A percentile compares a stretch with the other conserved stretches of the same genome.
Conservation (phyloP, 2,797 vertebrate species). For the Psittacula echo region DNA sequence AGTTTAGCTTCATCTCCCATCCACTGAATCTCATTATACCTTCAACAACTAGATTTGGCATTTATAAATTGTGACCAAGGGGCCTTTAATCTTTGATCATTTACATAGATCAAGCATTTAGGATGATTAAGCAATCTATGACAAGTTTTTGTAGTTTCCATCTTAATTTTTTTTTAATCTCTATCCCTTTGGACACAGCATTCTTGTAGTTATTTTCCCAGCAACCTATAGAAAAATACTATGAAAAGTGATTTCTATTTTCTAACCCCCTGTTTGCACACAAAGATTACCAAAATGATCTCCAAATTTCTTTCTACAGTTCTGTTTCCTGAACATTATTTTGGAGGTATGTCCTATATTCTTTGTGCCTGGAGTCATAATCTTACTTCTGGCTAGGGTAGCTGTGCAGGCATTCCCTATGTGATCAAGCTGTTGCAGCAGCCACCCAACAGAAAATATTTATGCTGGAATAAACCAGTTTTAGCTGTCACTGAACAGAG, state of each 20-base stretch:
- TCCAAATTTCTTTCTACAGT: neutral
- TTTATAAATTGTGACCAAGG: conserved; percentile 37
- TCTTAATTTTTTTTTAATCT: neutral
- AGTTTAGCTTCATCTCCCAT: conserved; percentile 25
- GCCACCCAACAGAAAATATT: neutral
- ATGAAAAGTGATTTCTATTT: neutral
- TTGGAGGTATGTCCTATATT: neutral
- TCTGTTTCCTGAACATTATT: neutral
- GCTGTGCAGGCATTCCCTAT: neutral
- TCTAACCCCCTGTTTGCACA: neutral
- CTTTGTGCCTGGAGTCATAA: neutral
- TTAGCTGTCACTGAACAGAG: neutral
- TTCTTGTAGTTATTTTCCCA: neutral
- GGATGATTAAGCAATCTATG: neutral
- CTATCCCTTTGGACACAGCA: neutral
- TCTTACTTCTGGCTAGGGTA: neutral
- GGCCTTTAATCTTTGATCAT: conserved; percentile 35
- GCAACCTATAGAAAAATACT: neutral
- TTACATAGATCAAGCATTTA: neutral
- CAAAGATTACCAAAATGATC: neutral
- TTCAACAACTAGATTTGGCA: neutral
- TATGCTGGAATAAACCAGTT: neutral
- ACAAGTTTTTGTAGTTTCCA: neutral
- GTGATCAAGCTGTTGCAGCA: neutral
- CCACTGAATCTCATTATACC: conserved; percentile 25